Percentiles rank a stretch among this genome's conserved stretches.
Evolutionary conservation across 2,797 vertebrate genomes (phyloP).

Genomic region (Morelia viridis): DNA sequence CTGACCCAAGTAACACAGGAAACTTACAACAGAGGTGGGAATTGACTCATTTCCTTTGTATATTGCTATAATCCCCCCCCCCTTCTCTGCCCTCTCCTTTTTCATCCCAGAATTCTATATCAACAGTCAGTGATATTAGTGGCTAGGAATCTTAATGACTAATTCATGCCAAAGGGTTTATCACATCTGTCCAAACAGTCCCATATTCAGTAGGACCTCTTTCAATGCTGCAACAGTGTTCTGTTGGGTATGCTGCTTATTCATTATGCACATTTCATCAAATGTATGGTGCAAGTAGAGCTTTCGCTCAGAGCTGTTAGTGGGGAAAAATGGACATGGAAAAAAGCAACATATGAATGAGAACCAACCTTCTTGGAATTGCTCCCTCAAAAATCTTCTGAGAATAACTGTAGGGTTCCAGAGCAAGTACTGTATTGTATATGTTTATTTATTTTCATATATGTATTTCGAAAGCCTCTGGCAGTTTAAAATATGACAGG

Average conservation of each 20-base stretch:
- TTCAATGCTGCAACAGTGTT: background rate
- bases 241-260: background rate
- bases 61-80: background rate
- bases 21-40: background rate
- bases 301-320: background rate
- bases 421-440: background rate
- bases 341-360: too few species aligned
- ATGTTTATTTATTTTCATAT: too few species aligned
- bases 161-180: background rate
- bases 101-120: background rate
- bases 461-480: too few species aligned
- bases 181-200: background rate
- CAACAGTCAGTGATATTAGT: background rate
- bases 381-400: background rate
- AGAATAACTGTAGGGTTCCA: background rate
- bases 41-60: slow-evolving; percentile 9
- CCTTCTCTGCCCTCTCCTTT: background rate
- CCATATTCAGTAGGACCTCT: too few species aligned
- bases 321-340: background rate
- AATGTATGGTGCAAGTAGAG: too few species aligned
- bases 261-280: too few species aligned
- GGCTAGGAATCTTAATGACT: background rate
- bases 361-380: background rate
- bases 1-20: background rate
- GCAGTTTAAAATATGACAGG: too few species aligned